Evolutionary conservation across 2,113 vertebrate species (phyloP).

Genomic region (Pseudopipra pipra): DNA sequence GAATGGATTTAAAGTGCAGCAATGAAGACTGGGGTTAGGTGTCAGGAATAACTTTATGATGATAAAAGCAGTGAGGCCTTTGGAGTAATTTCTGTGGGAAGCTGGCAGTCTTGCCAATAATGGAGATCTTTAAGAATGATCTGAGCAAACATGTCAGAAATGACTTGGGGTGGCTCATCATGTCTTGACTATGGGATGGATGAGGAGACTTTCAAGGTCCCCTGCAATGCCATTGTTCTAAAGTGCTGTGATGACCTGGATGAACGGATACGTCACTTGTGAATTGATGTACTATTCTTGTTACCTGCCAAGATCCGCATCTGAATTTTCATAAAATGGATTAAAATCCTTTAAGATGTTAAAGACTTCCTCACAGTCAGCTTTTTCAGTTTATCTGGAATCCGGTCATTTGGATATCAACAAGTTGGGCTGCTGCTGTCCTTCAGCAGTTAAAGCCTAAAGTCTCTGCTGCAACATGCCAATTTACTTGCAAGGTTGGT

Average conservation of each 20-base stretch:
- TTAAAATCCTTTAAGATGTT: constrained; percentile 66
- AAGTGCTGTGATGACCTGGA: background rate
- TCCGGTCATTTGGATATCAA: constrained; percentile 84
- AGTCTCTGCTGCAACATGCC: constrained; percentile 78
- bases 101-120: background rate
- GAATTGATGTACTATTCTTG: background rate
- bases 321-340: constrained; percentile 32
- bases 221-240: background rate
- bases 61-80: background rate
- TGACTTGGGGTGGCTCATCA: background rate
- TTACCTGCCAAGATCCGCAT: constrained; percentile 16
- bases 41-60: background rate
- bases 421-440: constrained; percentile 80
- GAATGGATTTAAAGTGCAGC: background rate
- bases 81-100: background rate
- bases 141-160: background rate
- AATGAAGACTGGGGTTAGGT: background rate
- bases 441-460: constrained; percentile 81
- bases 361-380: constrained; percentile 81
- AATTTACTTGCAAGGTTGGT: constrained; percentile 95
- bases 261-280: background rate
- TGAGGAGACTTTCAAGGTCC: background rate
- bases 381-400: constrained; percentile 85
- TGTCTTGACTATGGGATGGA: background rate
- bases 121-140: background rate